phyloP scores from a whole-genome alignment of 2,888 invertebrate species.

The Crepidodera aurea region DNA sequence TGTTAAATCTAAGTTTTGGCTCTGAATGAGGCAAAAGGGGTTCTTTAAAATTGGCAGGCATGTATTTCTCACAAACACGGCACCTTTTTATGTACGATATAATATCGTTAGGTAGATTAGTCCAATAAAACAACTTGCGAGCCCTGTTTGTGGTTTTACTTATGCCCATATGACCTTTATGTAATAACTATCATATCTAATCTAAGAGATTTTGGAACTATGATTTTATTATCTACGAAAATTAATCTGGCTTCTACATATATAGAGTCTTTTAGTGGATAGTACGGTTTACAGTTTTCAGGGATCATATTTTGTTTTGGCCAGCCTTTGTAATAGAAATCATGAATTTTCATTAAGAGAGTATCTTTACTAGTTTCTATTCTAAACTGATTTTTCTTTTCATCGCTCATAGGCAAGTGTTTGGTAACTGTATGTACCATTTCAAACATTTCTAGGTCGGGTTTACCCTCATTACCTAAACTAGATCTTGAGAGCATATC shows the following conservation, averaged over 20 bases:
- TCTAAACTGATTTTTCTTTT: constrained; percentile 31
- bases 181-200: constrained; percentile 33
- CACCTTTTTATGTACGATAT: constrained; percentile 16
- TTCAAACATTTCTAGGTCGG: constrained; percentile 38
- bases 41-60: constrained; percentile 38
- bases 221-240: no score
- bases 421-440: constrained; percentile 38
- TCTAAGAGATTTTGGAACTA: no score
- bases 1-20: constrained; percentile 41
- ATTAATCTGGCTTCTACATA: no score
- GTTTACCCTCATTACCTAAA: constrained; percentile 14
- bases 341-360: constrained; percentile 26
- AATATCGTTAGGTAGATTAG: constrained; percentile 21
- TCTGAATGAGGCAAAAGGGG: constrained; percentile 38
- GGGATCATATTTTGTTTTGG: no score
- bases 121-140: no score
- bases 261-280: no score
- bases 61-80: constrained; percentile 19
- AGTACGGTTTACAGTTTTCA: no score
- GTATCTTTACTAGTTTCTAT: constrained; percentile 27
- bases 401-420: constrained; percentile 37
- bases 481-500: constrained; percentile 38
- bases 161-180: constrained; percentile 37
- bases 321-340: constrained; percentile 41
- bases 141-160: constrained; percentile 20